A percentile compares a stretch with the other conserved stretches of the same genome.
These are phyloP conservation scores for Crambe crambe DNA, from an alignment of 37 sponge, comb jelly and placozoan genomes.

Conservation along the genomic window DNA sequence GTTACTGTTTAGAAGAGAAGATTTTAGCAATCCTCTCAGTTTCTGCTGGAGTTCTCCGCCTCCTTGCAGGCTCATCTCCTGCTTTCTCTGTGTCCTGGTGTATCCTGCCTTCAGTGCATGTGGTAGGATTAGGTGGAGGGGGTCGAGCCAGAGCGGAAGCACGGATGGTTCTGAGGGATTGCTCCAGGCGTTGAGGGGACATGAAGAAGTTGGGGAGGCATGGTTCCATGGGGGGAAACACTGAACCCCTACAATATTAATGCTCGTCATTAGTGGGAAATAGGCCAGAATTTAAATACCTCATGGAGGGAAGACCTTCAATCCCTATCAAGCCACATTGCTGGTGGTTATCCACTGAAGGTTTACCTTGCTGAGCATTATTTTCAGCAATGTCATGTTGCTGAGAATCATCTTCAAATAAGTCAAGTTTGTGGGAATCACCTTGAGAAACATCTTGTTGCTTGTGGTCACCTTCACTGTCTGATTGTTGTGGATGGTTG, in stretches of 20 bases:
- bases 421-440: background rate
- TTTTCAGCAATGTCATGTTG: background rate
- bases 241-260: background rate
- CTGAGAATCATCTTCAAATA: background rate
- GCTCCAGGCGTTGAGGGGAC: slow-evolving; percentile 65
- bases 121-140: slow-evolving; percentile 28
- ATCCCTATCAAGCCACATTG: background rate
- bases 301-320: background rate
- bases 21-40: slow-evolving; percentile 57
- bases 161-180: slow-evolving; percentile 58
- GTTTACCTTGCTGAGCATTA: background rate
- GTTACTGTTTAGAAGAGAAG: slow-evolving; percentile 33
- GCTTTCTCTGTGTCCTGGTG: background rate
- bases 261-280: background rate
- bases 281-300: background rate
- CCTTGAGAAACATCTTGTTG: background rate
- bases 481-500: background rate
- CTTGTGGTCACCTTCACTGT: background rate
- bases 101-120: background rate
- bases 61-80: background rate
- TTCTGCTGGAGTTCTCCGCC: slow-evolving; percentile 11
- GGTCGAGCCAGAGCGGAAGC: slow-evolving; percentile 53
- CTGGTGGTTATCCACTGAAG: background rate
- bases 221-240: background rate
- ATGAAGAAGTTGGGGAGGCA: slow-evolving; percentile 75